Evolutionary conservation across 2,797 vertebrate species (phyloP), one percentile per base, ranked within the genome.

Genomic region (Monodelphis domestica): DNA sequence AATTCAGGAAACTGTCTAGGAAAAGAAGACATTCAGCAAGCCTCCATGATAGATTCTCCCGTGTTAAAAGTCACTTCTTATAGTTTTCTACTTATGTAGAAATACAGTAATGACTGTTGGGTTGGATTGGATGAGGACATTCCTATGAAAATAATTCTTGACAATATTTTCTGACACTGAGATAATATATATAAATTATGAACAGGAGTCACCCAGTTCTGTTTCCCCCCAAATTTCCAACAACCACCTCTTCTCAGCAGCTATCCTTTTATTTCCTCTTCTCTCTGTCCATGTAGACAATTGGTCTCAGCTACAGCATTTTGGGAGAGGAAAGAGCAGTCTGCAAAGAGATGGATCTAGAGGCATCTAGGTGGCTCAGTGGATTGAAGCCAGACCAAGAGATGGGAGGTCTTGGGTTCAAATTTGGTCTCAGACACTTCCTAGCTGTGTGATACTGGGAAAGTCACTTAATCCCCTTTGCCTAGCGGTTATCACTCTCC

Each of bases 181-280:
- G 90, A 89, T 96, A 89, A 95, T 93, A 95, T 94, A 95, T 91
- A 91, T 93, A 89, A 90, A 87, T 29, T 51, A 17, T 89, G n/a
- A n/a, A 63, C 54, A 93, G 33, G 94, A 97, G 88, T 93, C 93
- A 96, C 94, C 91, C 63, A 94, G 91, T 15, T 88, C 92, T 96
- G 52, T 93, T 96, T 95, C 90, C 54, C 9, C 70, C 89, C 87
- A 92, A 88, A 94, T 0, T 94, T 87, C 0, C 28, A 95, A 93
- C 54, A 94, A 54, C 97, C 89, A 50, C 91, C 95, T 96, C 57
- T 45, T 89, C 51, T 90, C 5, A 90, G 90, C 54, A 89, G 96
- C 88, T 95, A 93, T 95, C 94, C 94, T 93, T 54, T 54, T 90
- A 97, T 88, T 92, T 94, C 51, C 91, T 53, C 87, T 54, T 92